Base-by-base conservation (phyloP, 2,888 invertebrate genomes). In the Argynnis bischoffii region DNA sequence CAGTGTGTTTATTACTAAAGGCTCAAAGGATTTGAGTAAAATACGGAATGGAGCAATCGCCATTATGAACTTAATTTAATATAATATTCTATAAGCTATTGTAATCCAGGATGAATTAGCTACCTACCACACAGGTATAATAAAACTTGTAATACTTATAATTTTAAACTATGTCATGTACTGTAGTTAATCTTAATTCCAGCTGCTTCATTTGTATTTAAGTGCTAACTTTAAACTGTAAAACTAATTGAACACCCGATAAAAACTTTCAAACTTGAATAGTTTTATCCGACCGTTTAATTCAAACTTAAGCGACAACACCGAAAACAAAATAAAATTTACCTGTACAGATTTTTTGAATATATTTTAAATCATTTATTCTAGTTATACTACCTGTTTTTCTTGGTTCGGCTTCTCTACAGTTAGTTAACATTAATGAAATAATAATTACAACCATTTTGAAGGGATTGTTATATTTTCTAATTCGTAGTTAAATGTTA, bases 201-300 rank as follows among this genome's bases (percentile, higher is more conserved):
- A 57, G 47, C 21, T 57, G 26, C 46, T 47, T 57, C 15, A 57
- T 57, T 57, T 47, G 46, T 46, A 47, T 57, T 57, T n/a, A 57
- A 57, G 47, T 47, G 57, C 47, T 57, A 47, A 48, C 55, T 55
- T 55, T 55, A 16, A 47, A 64, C 26, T 57, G 47, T 26, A 57
- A 57, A 57, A 57, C 46, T 57, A 57, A 57, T 57, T 57, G 46
- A 61, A 50, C 55, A 56, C 61, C 56, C 69, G n/a, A 65, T 61
- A 56, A 65, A 69, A 69, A 66, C 53, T 69, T 69, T 65, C 50
- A 69, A 65, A 56, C 61, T 65, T 57, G 53, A 69, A 61, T 57
- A 65, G 56, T 65, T 69, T 46, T 41, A 14, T 18, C 60, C 65
- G 53, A 69, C 63, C 61, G 55, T 55, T 64, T 18, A 46, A 56